Conservation (phyloP, 2,113 vertebrate species). For the Phalacrocorax brasilianus region DNA sequence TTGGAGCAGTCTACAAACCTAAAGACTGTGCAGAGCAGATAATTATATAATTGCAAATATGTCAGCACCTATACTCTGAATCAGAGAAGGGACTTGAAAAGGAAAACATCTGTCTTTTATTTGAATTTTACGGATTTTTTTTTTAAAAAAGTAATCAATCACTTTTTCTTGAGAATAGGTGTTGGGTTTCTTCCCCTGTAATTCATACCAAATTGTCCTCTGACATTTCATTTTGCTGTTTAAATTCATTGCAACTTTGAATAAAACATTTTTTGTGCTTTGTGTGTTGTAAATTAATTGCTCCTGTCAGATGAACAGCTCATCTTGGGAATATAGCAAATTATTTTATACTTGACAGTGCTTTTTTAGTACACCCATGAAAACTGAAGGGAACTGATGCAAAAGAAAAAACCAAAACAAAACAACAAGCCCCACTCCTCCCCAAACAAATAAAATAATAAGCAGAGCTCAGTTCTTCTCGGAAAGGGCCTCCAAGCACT, state of each 20-base stretch:
- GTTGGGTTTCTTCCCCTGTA: not conserved
- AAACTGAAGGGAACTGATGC: not conserved
- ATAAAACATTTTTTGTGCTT: slow-evolving; percentile 43
- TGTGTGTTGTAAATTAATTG: slow-evolving; percentile 49
- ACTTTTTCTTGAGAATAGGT: not conserved
- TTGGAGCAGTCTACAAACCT: not conserved
- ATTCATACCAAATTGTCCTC: slow-evolving; percentile 12
- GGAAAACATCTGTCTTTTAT: not conserved
- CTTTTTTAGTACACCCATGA: not conserved
- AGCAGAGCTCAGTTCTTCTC: slow-evolving; percentile 1
- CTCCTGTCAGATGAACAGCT: slow-evolving; percentile 16
- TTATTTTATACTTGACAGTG: not conserved
- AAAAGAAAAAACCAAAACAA: not conserved
- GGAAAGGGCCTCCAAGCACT: not conserved
- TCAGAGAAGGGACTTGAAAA: not conserved
- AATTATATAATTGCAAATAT: slow-evolving; percentile 7
- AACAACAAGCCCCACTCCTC: not conserved
- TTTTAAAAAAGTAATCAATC: not conserved
- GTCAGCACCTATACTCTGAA: not conserved
- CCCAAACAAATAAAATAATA: not conserved
- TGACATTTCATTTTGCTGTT: slow-evolving; percentile 25
- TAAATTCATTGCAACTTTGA: slow-evolving; percentile 27
- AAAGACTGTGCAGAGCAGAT: not conserved
- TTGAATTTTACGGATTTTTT: not conserved
- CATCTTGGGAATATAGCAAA: slow-evolving; percentile 3